Evolutionary conservation across 2,888 invertebrate species (phyloP).

Genomic region (Brachypalpus laphriformis): DNA sequence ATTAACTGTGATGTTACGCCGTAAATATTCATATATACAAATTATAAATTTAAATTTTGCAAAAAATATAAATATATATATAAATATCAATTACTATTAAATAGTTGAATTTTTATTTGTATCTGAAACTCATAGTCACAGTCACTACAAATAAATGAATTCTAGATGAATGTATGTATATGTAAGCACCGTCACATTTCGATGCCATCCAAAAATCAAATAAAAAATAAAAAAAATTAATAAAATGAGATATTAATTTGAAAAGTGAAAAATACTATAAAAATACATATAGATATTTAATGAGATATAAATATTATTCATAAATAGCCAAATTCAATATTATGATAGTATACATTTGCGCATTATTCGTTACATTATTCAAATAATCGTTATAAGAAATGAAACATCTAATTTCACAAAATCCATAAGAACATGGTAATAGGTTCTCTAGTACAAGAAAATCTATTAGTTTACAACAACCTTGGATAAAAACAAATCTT

Average conservation of each 20-base stretch:
- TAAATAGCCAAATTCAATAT: conserved; percentile 48
- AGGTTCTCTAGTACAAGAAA: conserved; percentile 4
- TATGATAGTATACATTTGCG: conserved; percentile 29
- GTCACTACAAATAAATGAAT: background rate
- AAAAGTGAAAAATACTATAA: background rate
- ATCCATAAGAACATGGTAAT: background rate
- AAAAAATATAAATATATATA: background rate
- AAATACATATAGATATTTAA: conserved; percentile 12
- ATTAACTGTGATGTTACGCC: conserved; percentile 75
- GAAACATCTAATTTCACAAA: conserved; percentile 16
- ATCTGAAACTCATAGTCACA: background rate
- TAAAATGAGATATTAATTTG: background rate
- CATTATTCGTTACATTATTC: conserved; percentile 22
- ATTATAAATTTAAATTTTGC: conserved; percentile 2
- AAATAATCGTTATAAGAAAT: conserved; percentile 18
- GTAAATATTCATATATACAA: conserved; percentile 31
- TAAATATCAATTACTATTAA: conserved; percentile 29
- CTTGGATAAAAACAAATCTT: conserved; percentile 47
- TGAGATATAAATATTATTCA: background rate
- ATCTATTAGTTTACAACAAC: conserved; percentile 3
- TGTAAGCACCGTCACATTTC: conserved; percentile 51
- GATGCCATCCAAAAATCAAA: conserved; percentile 47
- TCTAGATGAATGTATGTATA: conserved; percentile 9
- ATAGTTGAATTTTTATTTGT: conserved; percentile 18
- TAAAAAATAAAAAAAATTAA: background rate